Evolutionary conservation across 37 sponge, comb jelly and placozoan species (phyloP).

Genomic region (Bolinopsis microptera): DNA sequence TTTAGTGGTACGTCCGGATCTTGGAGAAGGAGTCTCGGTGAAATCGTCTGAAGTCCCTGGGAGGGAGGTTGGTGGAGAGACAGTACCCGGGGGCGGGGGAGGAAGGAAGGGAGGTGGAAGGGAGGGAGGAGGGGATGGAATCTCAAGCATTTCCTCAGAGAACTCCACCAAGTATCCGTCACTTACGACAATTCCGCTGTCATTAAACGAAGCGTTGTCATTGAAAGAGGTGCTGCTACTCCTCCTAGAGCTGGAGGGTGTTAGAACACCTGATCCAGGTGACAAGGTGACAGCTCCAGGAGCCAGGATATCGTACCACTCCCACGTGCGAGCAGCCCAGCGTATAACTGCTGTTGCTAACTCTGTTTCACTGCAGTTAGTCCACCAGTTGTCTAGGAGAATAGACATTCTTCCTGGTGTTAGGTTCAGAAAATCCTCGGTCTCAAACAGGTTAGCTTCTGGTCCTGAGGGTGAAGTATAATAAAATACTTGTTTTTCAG

Average conservation of each 20-base stretch:
- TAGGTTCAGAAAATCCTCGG: slow-evolving; percentile 39
- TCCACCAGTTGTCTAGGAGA: not conserved
- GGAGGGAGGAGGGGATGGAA: slow-evolving; percentile 24
- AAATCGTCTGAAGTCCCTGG: not conserved
- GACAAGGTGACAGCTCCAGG: not conserved
- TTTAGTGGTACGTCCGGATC: not conserved
- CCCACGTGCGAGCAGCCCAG: slow-evolving; percentile 52
- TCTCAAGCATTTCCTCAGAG: not conserved
- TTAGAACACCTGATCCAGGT: not conserved
- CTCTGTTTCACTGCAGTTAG: slow-evolving; percentile 40
- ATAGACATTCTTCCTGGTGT: not conserved
- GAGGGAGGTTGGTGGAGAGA: not conserved
- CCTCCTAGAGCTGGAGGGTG: not conserved
- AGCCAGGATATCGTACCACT: slow-evolving; percentile 37
- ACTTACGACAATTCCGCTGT: slow-evolving; percentile 36
- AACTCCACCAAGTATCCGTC: slow-evolving; percentile 13
- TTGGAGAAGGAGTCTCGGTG: not conserved
- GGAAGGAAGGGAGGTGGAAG: not conserved
- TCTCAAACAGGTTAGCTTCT: not conserved
- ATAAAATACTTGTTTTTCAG: too few species aligned
- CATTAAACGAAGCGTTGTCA: not conserved
- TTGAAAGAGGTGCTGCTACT: not conserved
- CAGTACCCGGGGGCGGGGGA: not conserved
- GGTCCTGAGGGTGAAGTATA: slow-evolving; percentile 1
- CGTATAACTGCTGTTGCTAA: not conserved